These are phyloP conservation scores for Copidosoma aretas DNA, from an alignment of 2,888 invertebrate genomes.

Conservation along the genomic window DNA sequence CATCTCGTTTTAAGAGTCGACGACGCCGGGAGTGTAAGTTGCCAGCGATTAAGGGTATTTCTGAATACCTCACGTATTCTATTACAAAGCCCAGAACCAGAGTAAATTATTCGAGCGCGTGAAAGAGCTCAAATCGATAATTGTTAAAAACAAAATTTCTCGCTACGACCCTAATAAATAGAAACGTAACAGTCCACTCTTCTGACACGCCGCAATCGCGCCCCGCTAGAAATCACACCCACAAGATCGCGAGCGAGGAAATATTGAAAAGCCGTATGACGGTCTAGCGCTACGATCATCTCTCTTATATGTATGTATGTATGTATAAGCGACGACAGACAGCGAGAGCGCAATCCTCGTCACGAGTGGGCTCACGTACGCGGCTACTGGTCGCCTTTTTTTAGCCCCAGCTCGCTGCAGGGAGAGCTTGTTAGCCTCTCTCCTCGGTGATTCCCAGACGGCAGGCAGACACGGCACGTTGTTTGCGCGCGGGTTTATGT, in stretches of 20 bases:
- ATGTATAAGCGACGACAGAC: too few species aligned
- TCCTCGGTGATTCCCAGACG: conserved; percentile 54
- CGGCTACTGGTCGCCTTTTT: not conserved
- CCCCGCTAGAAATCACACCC: too few species aligned
- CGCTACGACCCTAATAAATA: too few species aligned
- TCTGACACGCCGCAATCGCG: too few species aligned
- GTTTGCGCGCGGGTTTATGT: too few species aligned
- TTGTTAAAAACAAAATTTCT: too few species aligned
- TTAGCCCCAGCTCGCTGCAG: conserved; percentile 25
- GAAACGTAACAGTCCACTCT: too few species aligned
- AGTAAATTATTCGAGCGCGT: not conserved
- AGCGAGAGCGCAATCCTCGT: too few species aligned
- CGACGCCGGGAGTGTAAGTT: not conserved
- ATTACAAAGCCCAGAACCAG: conserved; percentile 9
- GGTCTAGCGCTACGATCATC: too few species aligned
- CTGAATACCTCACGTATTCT: conserved; percentile 26
- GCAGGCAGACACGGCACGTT: conserved; percentile 58
- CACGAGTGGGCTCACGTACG: not conserved
- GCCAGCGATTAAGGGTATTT: conserved; percentile 30
- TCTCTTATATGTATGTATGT: too few species aligned
- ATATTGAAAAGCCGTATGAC: not conserved
- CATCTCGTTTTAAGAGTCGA: conserved; percentile 24
- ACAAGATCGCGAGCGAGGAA: not conserved
- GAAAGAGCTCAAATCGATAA: too few species aligned
- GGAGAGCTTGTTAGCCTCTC: conserved; percentile 39